Evolutionary conservation across 2,888 invertebrate species (phyloP).

Genomic region (Aporophyla lueneburgensis): DNA sequence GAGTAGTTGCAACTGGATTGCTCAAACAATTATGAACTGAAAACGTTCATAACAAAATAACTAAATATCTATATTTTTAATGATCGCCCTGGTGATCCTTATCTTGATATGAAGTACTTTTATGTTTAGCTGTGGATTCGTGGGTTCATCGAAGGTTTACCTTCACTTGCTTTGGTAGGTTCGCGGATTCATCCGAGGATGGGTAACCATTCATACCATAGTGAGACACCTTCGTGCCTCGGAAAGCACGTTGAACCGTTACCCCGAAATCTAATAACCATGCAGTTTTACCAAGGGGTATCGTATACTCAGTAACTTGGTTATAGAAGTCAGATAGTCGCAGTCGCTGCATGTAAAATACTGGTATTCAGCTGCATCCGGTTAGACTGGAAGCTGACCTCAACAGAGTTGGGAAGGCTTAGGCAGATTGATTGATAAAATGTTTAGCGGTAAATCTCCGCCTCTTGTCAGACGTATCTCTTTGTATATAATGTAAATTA

Average conservation of each 20-base stretch:
- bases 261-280: background rate
- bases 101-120: background rate
- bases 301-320: background rate
- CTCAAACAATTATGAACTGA: background rate
- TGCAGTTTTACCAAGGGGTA: no score
- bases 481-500: conserved; percentile 66
- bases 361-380: background rate
- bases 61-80: background rate
- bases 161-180: no score
- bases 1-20: background rate
- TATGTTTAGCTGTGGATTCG: background rate
- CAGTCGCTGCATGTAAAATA: background rate
- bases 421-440: background rate
- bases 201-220: background rate
- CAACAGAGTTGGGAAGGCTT: background rate
- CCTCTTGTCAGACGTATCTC: conserved; percentile 1
- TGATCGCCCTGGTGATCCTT: background rate
- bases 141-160: no score
- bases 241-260: background rate
- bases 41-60: background rate
- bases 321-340: background rate
- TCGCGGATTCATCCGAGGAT: no score
- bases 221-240: background rate
- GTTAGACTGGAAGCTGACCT: background rate
- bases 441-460: background rate